Evolutionary conservation across 2,797 vertebrate genomes (phyloP), one percentile per base, ranked within the genome.

Genomic region (Aphelocoma californica): DNA sequence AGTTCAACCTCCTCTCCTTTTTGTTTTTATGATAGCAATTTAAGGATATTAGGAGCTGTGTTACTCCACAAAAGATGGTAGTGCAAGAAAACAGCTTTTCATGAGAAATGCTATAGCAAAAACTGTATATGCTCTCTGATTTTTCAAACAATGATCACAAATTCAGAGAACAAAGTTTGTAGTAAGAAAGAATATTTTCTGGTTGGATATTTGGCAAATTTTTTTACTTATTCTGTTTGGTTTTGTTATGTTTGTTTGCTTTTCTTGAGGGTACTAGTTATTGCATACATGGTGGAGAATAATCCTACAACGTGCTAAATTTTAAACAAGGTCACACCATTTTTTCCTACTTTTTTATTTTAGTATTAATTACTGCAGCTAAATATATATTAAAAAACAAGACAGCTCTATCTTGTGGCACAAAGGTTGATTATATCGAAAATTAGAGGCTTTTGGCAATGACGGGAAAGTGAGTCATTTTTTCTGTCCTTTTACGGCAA

Each of bases 11-110:
- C 70, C 79, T 92, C 54, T 86, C 40, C 42, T 92, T 48, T 92
- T 90, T 79, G 66, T 83, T 95, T 94, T 89, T 92, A 84, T 90
- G 78, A 93, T 71, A 95, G 90, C 88, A 90, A 93, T 96, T 96
- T 85, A 58, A 73, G 57, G 60, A 81, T 34, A 91, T 90, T 85
- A 92, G 94, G 82, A 85, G 38, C 65, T 60, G 79, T 74, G 65
- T 29, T 85, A 75, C 50, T 75, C 42, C 64, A 17, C 17, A 38
- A 72, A 96, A 89, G 20, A 75, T 20, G 38, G 66, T 18, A 71
- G 70, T 40, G 56, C 89, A 86, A 82, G 65, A 86, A 95, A 95
- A 61, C 9, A 25, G 69, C 31, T 85, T 92, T 54, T 64, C 44
- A 28, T 67, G 74, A 92, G 94, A 87, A 73, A 44, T 14, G 26